Conservation (phyloP, 2,113 vertebrate genomes). For the Cinclus mexicanus region DNA sequence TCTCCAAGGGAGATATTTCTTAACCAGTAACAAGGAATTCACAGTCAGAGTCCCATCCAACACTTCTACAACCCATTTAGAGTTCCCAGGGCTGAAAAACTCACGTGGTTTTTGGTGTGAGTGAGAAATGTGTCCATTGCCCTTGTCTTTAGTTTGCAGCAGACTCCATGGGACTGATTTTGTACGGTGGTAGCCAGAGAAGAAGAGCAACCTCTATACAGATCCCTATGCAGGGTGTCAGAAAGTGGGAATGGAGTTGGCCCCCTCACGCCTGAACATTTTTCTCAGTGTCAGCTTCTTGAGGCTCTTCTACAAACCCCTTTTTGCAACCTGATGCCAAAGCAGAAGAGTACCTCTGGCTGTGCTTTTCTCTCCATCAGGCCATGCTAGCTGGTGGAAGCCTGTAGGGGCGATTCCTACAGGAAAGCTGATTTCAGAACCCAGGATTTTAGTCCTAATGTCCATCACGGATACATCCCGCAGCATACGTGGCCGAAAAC, state of each 20-base stretch:
- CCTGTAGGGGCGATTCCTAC: constrained; percentile 90
- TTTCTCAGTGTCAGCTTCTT: not conserved
- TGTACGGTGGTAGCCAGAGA: not conserved
- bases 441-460: constrained; percentile 83
- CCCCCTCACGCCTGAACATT: not conserved
- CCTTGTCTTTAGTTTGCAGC: not conserved
- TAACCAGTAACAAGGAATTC: not conserved
- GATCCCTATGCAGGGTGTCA: not conserved
- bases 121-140: not conserved
- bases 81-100: not conserved
- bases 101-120: not conserved
- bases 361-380: constrained; percentile 92
- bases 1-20: not conserved
- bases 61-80: not conserved
- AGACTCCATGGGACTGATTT: not conserved
- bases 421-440: constrained; percentile 86
- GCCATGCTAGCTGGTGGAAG: constrained; percentile 90
- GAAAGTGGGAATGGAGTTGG: not conserved
- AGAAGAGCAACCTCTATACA: not conserved
- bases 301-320: not conserved
- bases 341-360: constrained; percentile 80
- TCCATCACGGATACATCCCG: constrained; percentile 83
- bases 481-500: constrained; percentile 85
- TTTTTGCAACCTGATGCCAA: not conserved
- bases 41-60: not conserved